Base-by-base conservation (phyloP, 2,113 vertebrate species). In the Gobio gobio region DNA sequence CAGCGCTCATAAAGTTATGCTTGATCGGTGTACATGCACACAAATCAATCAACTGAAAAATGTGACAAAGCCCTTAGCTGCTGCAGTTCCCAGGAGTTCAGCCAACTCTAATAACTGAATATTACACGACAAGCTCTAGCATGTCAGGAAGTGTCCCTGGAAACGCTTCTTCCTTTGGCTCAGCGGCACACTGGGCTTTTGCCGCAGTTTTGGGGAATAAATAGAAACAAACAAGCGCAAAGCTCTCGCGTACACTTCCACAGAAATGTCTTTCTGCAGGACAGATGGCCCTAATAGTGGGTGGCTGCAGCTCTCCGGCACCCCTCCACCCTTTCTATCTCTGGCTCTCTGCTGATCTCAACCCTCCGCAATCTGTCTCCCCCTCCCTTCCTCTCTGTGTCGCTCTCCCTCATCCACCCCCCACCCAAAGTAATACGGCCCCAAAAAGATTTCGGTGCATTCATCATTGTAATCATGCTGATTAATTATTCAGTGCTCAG, bases 401-500 rank as follows among this genome's bases (percentile, higher is more conserved):
- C 51, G 4, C 33, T 29, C 51, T 49, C 9, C 7, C 68, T 20
- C 80, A 29, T 63, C 36, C 83, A 26, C 45, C 5, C 74, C 47
- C 45, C 29, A 22, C 49, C 45, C 33, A 18, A 29, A 26, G 24
- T 45, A 63, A 73, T 58, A 70, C 73, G 16, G 59, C 77, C 14
- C 70, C 59, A 66, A 77, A 58, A 86, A 90, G 93, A 92, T 93
- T 91, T 90, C 83, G 85, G 89, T 80, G 87, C 93, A 92, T 94
- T 92, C 91, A 93, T 94, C 93, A 93, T 86, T 88, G 91, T 93
- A 94, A 94, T 94, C 93, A 93, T 89, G 89, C 83, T 92, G 82
- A 79, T 95, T 91, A 94, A 93, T 94, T 94, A 94, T 95, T 94
- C 93, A 92, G 89, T 83, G 84, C 88, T 93, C 90, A 90, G 93